Evolutionary conservation across 2,888 invertebrate species (phyloP).

Genomic region (Lepidonotus clava): DNA sequence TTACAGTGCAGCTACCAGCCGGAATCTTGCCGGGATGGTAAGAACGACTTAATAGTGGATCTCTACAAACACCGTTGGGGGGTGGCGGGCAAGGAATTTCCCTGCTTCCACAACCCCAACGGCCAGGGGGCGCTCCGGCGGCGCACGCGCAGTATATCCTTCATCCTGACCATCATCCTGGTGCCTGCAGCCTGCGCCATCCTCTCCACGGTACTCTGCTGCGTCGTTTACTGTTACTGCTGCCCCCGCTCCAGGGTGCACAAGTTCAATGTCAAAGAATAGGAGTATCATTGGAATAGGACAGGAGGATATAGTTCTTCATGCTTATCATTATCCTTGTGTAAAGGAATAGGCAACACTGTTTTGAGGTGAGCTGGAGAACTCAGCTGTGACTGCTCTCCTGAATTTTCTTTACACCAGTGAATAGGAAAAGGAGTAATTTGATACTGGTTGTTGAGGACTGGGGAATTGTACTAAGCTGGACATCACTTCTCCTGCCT

Average conservation of each 20-base stretch:
- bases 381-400: too few species aligned
- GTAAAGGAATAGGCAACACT: too few species aligned
- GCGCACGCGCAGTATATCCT: slow-evolving; percentile 20
- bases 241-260: slow-evolving; percentile 44
- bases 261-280: slow-evolving; percentile 5
- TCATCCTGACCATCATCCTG: slow-evolving; percentile 24
- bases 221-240: slow-evolving; percentile 47
- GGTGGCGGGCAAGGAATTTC: slow-evolving; percentile 11
- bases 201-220: slow-evolving; percentile 17
- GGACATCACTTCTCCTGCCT: too few species aligned
- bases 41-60: slow-evolving; percentile 23
- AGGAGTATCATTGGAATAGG: too few species aligned
- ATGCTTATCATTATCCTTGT: too few species aligned
- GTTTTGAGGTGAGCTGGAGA: too few species aligned
- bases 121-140: neutral
- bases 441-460: too few species aligned
- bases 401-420: too few species aligned
- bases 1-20: slow-evolving; percentile 43
- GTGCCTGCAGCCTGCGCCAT: neutral
- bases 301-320: too few species aligned
- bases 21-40: neutral
- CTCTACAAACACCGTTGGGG: slow-evolving; percentile 51
- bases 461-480: too few species aligned
- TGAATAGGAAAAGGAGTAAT: too few species aligned
- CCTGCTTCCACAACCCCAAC: slow-evolving; percentile 39